These are phyloP conservation scores for Nerophis lumbriciformis DNA, from an alignment of 2,113 vertebrate species.

Conservation along the genomic window DNA sequence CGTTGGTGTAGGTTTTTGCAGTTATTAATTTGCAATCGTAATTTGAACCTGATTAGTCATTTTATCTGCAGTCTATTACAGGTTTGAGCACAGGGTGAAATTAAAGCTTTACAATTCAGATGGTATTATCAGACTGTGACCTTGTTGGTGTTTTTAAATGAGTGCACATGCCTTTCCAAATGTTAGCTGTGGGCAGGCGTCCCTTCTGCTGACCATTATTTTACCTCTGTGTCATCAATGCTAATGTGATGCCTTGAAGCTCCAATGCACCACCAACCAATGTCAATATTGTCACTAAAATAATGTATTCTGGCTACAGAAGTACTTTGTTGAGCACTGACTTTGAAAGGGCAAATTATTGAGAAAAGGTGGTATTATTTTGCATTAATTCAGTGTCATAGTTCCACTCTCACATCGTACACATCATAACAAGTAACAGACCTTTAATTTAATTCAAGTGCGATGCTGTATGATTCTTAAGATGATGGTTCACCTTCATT, in stretches of 20 bases:
- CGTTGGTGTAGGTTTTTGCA: not conserved
- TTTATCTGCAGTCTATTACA: constrained; percentile 3
- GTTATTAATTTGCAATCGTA: not conserved
- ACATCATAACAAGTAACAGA: not conserved
- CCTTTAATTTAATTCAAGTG: constrained; percentile 3
- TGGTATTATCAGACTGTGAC: not conserved
- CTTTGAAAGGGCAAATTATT: constrained; percentile 21
- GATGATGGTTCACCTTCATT: constrained; percentile 15
- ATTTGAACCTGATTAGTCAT: constrained; percentile 19
- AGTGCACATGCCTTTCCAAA: not conserved
- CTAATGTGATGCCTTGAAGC: constrained; percentile 21
- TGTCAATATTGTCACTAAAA: constrained; percentile 33
- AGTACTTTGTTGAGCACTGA: constrained; percentile 33
- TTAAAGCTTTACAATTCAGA: not conserved
- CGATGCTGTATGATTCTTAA: constrained; percentile 9
- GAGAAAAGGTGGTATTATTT: constrained; percentile 27
- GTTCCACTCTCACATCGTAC: constrained; percentile 6
- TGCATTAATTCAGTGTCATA: constrained; percentile 20
- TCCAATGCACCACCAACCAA: constrained; percentile 17
- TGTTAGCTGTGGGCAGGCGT: constrained; percentile 15
- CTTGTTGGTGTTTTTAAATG: constrained; percentile 11
- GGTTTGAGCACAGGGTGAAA: not conserved
- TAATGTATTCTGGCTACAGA: constrained; percentile 41
- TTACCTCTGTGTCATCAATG: constrained; percentile 25
- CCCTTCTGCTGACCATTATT: constrained; percentile 22